Evolutionary conservation across 2,797 vertebrate genomes (phyloP).

Genomic region (Tragelaphus eurycerus): DNA sequence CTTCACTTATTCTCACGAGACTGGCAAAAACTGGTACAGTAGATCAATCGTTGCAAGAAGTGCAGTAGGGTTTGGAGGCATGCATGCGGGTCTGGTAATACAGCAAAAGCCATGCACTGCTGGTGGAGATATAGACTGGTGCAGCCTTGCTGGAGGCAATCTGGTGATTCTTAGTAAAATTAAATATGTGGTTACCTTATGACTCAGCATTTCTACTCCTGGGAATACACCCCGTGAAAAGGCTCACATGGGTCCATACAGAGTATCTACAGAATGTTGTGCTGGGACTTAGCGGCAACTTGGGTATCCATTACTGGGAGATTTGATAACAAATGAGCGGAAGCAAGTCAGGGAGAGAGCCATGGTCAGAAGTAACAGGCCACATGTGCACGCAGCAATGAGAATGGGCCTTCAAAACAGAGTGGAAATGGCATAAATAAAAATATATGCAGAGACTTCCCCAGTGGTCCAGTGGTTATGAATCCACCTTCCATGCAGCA

Average conservation of each 20-base stretch:
- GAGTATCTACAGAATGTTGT: background rate
- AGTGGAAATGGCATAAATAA: background rate
- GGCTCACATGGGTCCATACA: background rate
- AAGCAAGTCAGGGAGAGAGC: background rate
- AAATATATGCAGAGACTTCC: background rate
- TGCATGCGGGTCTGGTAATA: too few relatives aligned
- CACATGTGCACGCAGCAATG: accelerated
- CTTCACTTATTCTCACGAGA: background rate
- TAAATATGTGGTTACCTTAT: background rate
- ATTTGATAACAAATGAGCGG: background rate
- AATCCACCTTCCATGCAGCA: background rate
- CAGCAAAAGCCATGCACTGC: background rate
- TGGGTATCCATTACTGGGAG: background rate
- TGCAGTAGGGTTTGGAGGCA: too few relatives aligned
- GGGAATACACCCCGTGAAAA: background rate
- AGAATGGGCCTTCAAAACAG: background rate
- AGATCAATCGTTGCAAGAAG: background rate
- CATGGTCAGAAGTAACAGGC: background rate
- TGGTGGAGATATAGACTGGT: background rate
- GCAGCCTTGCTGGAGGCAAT: background rate
- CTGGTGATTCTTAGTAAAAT: background rate
- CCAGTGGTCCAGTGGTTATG: background rate
- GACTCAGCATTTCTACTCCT: background rate
- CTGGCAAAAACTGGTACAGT: background rate
- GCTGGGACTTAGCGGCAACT: background rate